Base-by-base conservation (phyloP, 2,888 invertebrate species). In the Sinelater perroti region DNA sequence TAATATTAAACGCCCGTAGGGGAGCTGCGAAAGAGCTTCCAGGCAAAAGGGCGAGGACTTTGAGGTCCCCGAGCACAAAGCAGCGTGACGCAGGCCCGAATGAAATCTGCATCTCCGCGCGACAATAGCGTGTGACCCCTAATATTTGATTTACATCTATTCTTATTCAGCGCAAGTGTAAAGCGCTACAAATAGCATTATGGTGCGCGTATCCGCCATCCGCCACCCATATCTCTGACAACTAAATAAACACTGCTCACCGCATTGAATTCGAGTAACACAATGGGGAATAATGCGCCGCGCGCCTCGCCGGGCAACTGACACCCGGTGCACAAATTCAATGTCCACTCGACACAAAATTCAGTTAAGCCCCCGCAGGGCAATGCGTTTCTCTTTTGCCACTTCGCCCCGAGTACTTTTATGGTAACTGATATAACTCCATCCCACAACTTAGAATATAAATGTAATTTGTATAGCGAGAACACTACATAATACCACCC, bases 71-170 rank as follows among this genome's bases (percentile, higher is more conserved):
- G 14, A 7, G 14, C 26, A 26, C 24, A 21, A 47, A 14, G 24
- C 38, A 28, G 28, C 26, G 10, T 30, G 16, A 30, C 18, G 33
- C 13, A 24, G 30, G 38, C 17, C 24, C 11, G 36, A 50, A 31
- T 50, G 17, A 26, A 50, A 40, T 18, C 20, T 1, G 38, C 36
- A 46, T 50, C 38, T 45, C 38, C 31, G 31, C 42, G 38, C 38
- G 17, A 44, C 40, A 51, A 36, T 30, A 30, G 36, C 35, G 20
- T 28, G 13, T 6, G 45, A 46, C 56, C 56, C 57, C 57, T 47
- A 46, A 47, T 58, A 58, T 58, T 58, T 58, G 57, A 58, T 58
- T 58, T 58, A 58, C 51, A 42, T 58, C 44, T 42, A 53, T 52
- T 56, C 44, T 52, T 52, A 40, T 53, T 58, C 45, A 53, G 38